Evolutionary conservation across 2,113 vertebrate species (phyloP).

Genomic region (Lota lota): DNA sequence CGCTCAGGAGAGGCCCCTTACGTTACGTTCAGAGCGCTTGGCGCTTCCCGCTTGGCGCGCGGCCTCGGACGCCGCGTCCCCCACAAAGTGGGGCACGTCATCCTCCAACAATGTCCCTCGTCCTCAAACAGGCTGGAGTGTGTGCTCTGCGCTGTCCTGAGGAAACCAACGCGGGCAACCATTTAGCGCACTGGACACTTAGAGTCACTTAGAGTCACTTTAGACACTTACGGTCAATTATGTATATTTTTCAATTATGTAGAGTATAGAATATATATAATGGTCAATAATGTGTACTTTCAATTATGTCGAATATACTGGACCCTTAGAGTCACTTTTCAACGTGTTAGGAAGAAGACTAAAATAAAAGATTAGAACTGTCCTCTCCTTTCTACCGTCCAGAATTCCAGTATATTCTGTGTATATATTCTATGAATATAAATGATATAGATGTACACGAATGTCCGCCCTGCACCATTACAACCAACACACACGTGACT

Average conservation of each 20-base stretch:
- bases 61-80: conserved; percentile 90
- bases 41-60: conserved; percentile 84
- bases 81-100: conserved; percentile 89
- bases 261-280: background rate
- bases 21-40: conserved; percentile 87
- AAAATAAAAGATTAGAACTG: too few relatives aligned
- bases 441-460: background rate
- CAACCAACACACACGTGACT: too few relatives aligned
- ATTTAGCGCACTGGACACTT: too few relatives aligned
- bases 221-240: background rate
- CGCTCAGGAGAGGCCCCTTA: conserved; percentile 65
- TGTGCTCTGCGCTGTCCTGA: conserved; percentile 86
- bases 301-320: background rate
- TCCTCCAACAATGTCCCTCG: conserved; percentile 87
- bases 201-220: too few relatives aligned
- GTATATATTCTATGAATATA: too few relatives aligned
- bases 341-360: too few relatives aligned
- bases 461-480: too few relatives aligned
- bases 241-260: background rate
- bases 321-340: too few relatives aligned
- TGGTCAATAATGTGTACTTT: background rate
- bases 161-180: background rate
- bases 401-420: too few relatives aligned
- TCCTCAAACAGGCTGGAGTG: conserved; percentile 89
- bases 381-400: too few relatives aligned